These are phyloP conservation scores for Dione juno DNA, from an alignment of 2,888 invertebrate genomes.

Conservation along the genomic window DNA sequence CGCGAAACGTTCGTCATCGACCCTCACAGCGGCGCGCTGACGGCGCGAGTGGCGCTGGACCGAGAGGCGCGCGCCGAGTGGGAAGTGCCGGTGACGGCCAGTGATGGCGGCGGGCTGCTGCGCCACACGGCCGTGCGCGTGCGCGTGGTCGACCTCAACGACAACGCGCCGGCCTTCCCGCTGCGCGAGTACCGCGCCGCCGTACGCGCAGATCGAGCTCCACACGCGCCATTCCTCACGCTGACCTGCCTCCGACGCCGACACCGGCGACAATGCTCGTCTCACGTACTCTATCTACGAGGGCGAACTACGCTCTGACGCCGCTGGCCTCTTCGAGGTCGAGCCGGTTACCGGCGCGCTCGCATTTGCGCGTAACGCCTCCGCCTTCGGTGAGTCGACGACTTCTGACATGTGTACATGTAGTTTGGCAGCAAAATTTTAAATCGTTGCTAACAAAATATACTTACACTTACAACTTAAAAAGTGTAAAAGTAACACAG, in stretches of 20 bases:
- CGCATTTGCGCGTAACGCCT: slow-evolving; percentile 85
- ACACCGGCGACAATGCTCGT: slow-evolving; percentile 88
- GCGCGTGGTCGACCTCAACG: slow-evolving; percentile 92
- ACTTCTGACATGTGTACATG: too few species aligned
- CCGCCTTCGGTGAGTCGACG: slow-evolving; percentile 69
- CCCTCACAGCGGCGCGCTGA: slow-evolving; percentile 87
- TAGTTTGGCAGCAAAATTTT: too few species aligned
- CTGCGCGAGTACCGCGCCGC: slow-evolving; percentile 90
- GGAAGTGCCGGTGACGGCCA: slow-evolving; percentile 89
- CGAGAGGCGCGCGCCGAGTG: slow-evolving; percentile 85
- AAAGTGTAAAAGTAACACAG: too few species aligned
- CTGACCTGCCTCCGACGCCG: slow-evolving; percentile 88
- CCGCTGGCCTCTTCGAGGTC: slow-evolving; percentile 88
- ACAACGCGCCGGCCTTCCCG: slow-evolving; percentile 90
- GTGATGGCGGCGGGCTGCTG: slow-evolving; percentile 91
- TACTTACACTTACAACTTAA: too few species aligned
- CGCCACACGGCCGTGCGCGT: slow-evolving; percentile 90
- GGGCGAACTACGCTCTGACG: slow-evolving; percentile 73
- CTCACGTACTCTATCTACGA: slow-evolving; percentile 91
- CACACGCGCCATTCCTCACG: slow-evolving; percentile 66
- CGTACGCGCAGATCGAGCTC: slow-evolving; percentile 80
- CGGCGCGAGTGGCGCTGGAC: slow-evolving; percentile 88
- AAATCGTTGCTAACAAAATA: too few species aligned
- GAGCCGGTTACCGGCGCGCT: slow-evolving; percentile 90
- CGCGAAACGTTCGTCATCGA: slow-evolving; percentile 90